Base-by-base conservation (phyloP, 2,797 vertebrate species). In the Rhinichthys osculus region DNA sequence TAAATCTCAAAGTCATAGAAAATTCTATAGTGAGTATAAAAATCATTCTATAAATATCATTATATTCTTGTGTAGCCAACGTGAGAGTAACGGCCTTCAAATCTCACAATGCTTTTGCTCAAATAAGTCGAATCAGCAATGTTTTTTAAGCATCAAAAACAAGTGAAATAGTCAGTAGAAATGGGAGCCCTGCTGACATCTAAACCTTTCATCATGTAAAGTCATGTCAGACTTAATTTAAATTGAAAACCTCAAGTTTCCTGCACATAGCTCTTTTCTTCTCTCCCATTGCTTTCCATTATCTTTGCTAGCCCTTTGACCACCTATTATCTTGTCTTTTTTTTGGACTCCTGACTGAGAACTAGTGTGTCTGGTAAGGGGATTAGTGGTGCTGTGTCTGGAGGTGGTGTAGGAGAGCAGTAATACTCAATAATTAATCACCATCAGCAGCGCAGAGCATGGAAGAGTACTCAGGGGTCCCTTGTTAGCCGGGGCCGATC, bases 361-460 rank as follows among this genome's bases (percentile, higher is more conserved):
- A 40, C 33, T 74, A 47, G 74, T 72, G 21, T 83, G 81, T 86
- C 73, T 87, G 74, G 73, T 79, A 57, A 73, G 81, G 66, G 81
- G 81, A 83, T 83, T 83, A 78, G 78, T 13, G 23, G 59, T 71
- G 86, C 67, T 85, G 76, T 78, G 85, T 81, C 81, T 87, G 64
- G 86, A 38, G 72, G 59, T 83, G 82, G 81, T 87, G 82, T 78
- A 82, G 79, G 33, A 84, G 77, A 62, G 78, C 81, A 78, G 82
- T 87, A 85, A 76, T 81, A 85, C 86, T 90, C 78, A 89, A 89
- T 93, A 93, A 95, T 95, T 94, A 94, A 95, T 94, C 94, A 93
- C 92, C 92, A 91, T 93, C 92, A 92, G 91, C 90, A 90, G 92
- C 88, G 90, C 90, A 87, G 90, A 91, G 92, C 93, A 91, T 91